phyloP scores from a whole-genome alignment of 2,888 invertebrate genomes.

The Drosophila pseudotalamancana region DNA sequence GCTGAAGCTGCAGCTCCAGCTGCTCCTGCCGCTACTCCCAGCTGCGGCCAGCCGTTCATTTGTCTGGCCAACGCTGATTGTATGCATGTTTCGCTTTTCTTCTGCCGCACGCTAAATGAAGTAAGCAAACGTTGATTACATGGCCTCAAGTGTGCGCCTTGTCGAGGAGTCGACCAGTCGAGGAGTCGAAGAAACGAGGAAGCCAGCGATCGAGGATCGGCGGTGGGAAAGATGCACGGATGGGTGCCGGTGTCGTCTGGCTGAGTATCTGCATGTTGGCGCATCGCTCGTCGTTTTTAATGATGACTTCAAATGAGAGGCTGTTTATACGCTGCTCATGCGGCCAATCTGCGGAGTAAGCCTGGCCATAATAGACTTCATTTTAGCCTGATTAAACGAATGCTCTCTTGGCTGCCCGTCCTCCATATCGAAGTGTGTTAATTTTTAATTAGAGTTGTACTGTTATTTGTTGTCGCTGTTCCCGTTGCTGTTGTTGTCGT shows the following conservation, averaged over 20 bases:
- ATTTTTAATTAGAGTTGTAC: conserved; percentile 77
- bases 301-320: conserved; percentile 79
- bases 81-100: conserved; percentile 79
- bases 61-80: conserved; percentile 70
- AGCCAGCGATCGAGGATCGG: conserved; percentile 14
- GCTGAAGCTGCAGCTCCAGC: conserved; percentile 24
- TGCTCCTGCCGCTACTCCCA: conserved; percentile 25
- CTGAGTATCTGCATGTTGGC: conserved; percentile 59
- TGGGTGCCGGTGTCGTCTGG: conserved; percentile 23
- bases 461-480: conserved; percentile 70
- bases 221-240: conserved; percentile 17
- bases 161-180: conserved; percentile 47
- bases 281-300: conserved; percentile 70
- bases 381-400: conserved; percentile 74
- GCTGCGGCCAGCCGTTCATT: conserved; percentile 46
- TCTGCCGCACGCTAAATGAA: conserved; percentile 79
- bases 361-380: conserved; percentile 76
- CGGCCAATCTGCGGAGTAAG: conserved; percentile 56
- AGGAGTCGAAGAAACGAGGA: conserved; percentile 4
- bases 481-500: conserved; percentile 19
- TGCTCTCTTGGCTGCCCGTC: conserved; percentile 23
- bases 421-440: conserved; percentile 59
- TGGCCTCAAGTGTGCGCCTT: conserved; percentile 79
- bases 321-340: conserved; percentile 54
- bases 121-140: conserved; percentile 80